phyloP scores from a whole-genome alignment of 2,113 vertebrate genomes.

The Gnathonemus echidnorhynchus region DNA sequence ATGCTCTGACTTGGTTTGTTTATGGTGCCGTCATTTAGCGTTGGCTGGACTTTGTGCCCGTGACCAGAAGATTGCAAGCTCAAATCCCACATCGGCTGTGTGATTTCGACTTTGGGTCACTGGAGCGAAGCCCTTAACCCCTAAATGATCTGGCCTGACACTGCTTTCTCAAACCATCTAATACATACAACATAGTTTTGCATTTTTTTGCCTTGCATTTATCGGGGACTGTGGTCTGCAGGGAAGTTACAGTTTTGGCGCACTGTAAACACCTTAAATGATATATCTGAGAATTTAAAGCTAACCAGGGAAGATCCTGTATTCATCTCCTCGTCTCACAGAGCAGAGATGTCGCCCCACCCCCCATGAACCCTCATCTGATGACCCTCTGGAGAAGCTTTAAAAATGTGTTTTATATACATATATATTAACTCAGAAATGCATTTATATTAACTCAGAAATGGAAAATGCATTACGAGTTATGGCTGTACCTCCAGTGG shows the following conservation, averaged over 20 bases:
- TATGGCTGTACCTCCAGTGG: not conserved
- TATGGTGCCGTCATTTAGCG: not conserved
- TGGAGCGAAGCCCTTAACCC: not conserved
- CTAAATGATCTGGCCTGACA: not conserved
- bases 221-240: not conserved
- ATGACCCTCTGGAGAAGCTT: conserved; percentile 8
- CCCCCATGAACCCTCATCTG: not conserved
- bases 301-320: not conserved
- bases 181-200: not conserved
- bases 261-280: not conserved
- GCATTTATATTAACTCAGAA: not conserved
- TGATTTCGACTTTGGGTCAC: not conserved
- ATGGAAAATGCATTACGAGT: not conserved
- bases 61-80: not conserved
- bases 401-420: conserved; percentile 6
- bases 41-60: not conserved
- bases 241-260: not conserved
- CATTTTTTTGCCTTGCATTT: not conserved
- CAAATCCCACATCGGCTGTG: not conserved
- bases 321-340: not conserved
- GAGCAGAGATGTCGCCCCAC: not conserved
- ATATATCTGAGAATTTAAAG: not conserved
- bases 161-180: not conserved
- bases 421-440: not conserved
- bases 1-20: not conserved